Evolutionary conservation across 53 echinoderm and acorn worm species (phyloP), one percentile per base, ranked within the genome.

Genomic region (Patiria pectinifera): DNA sequence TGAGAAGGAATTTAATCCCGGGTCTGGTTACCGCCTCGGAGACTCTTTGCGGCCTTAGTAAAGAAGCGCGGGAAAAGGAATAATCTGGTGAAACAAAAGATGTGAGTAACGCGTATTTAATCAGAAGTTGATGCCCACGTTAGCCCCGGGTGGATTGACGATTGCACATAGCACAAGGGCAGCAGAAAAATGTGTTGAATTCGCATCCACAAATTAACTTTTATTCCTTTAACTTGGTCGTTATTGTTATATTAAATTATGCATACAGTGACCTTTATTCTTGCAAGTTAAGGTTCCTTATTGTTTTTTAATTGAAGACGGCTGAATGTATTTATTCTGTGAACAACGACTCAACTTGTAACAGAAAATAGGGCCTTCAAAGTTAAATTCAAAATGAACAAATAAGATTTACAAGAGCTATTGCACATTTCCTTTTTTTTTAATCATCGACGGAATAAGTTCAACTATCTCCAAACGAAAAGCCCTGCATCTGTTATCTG

Each of bases 21-120:
- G 85, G 85, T 85, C 71, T 48, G 66, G 85, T 85, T 85, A 71
- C 85, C 47, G 23, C 71, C 47, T 85, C 47, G 16, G 85, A 71
- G 66, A 18, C 19, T 66, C 19, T 18, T 11, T 11, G 66, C 71
- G 61, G 23, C 66, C 66, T 85, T 43, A n/a, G 25, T 25, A 16
- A 14, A 18, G 3, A 3, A 6, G 26, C 14, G 26, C 61, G 83
- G 59, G 62, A 59, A 83, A 66, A 66, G 12, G 66, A 66, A 11
- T 66, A 66, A 66, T 16, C 66, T 66, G 66, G 66, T 15, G 66
- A 66, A 14, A 66, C 15, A 18, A 66, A 66, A 14, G 66, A 66
- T 2, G 66, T 66, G 66, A 66, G 66, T 11, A 11, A 15, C 66
- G 66, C 66, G 66, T 16, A 66, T 66, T 66, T 66, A 66, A 66